Evolutionary conservation across 2,888 invertebrate genomes (phyloP), one percentile per base, ranked within the genome.

Genomic region (Apamea sordens): DNA sequence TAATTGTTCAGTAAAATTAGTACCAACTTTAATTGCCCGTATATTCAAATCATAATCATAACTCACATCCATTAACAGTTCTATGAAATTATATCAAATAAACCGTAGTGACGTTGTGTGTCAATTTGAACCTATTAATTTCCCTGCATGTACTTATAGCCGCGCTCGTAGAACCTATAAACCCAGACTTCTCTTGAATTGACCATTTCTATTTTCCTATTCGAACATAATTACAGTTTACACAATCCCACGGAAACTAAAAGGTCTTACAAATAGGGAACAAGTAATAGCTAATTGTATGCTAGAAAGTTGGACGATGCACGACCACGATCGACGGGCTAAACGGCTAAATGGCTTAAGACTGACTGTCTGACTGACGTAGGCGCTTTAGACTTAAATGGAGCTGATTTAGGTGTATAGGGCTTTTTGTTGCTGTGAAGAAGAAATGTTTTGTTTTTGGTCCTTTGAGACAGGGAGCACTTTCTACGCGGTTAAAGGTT

Each of bases 301-400:
- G 24, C 24, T 86, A 87, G 88, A 89, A 88, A 88, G 88, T 80
- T 80, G 77, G 32, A 32, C 86, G 83, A 80, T 83, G 74, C 86
- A 86, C 87, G 88, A 90, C 85, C 70, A 78, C 80, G 87, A 90
- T 88, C 86, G 91, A 91, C 82, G 80, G 64, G 47, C 64, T 79
- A 79, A 79, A 79, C 50, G 69, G 85, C 76, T 90, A 90, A 92
- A 78, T 76, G 78, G 82, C 74, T 90, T 90, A 92, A 89, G 87
- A 81, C 82, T 80, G 89, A 77, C 84, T 87, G 87, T 86, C 91
- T 89, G 90, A 88, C 87, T 87, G 89, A 91, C 91, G 68, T 61
- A 63, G 56, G 41, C 82, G 50, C 13, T 68, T 77, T 56, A 28
- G 61, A 78, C 68, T 63, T 79, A 47, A 84, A 76, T 76, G 70